phyloP scores from a whole-genome alignment of 2,113 vertebrate genomes.

The Oophaga pumilio region DNA sequence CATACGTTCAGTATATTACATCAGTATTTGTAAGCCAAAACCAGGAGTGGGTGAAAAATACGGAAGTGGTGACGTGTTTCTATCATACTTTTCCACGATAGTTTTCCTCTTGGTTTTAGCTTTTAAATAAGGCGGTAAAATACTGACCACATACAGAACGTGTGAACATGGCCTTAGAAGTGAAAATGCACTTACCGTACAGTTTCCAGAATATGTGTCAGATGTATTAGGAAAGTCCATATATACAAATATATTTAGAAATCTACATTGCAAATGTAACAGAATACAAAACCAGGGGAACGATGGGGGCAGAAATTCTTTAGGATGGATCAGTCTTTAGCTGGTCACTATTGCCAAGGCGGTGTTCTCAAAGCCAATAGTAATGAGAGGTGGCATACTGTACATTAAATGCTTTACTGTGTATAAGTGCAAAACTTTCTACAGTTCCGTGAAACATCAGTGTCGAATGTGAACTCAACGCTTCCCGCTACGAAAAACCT shows the following conservation, averaged over 20 bases:
- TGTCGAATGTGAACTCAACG: neutral
- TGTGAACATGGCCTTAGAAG: neutral
- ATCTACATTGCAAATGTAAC: slow-evolving; percentile 32
- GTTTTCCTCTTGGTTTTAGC: too few species aligned
- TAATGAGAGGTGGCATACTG: neutral
- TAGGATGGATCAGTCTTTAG: neutral
- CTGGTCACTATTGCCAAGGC: neutral
- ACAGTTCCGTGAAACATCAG: neutral
- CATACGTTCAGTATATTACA: too few species aligned
- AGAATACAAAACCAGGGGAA: neutral
- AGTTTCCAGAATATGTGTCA: neutral
- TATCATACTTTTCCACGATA: too few species aligned
- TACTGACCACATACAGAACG: too few species aligned
- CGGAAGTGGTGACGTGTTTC: too few species aligned
- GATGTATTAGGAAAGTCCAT: neutral
- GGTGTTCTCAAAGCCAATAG: neutral
- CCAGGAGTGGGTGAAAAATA: too few species aligned
- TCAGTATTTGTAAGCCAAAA: too few species aligned
- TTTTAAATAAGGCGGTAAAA: too few species aligned
- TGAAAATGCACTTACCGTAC: neutral
- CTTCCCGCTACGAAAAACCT: neutral
- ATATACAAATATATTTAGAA: neutral
- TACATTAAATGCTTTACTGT: neutral
- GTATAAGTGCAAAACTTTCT: slow-evolving; percentile 29
- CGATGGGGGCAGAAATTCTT: neutral